These are phyloP conservation scores for Heliocidaris tuberculata DNA, from an alignment of 35 echinoderm and acorn worm genomes.

Conservation along the genomic window DNA sequence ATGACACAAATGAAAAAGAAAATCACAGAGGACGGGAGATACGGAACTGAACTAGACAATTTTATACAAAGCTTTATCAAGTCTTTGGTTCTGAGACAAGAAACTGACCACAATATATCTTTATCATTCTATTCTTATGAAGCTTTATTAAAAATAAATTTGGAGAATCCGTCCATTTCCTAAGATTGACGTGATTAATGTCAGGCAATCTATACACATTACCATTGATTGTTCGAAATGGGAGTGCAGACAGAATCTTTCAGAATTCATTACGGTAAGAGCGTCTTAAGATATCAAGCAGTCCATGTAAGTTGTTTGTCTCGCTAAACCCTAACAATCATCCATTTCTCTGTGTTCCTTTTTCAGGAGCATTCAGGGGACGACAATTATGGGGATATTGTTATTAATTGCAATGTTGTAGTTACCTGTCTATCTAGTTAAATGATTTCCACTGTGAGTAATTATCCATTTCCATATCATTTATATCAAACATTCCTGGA, in stretches of 20 bases:
- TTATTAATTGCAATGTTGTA: not conserved
- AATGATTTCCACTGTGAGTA: not conserved
- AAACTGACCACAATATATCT: not conserved
- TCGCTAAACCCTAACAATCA: not conserved
- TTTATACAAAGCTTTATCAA: too few species aligned
- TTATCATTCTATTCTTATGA: not conserved
- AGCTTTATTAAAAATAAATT: not conserved
- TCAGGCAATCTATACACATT: not conserved
- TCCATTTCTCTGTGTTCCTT: not conserved
- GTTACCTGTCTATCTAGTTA: not conserved
- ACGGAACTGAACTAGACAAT: too few species aligned
- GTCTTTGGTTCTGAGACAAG: too few species aligned
- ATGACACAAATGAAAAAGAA: too few species aligned
- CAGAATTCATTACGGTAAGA: not conserved
- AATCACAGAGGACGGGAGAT: too few species aligned
- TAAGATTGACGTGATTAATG: not conserved
- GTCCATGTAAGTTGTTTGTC: not conserved
- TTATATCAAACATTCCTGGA: not conserved
- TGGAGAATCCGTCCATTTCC: not conserved
- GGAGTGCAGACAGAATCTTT: not conserved
- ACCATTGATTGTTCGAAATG: not conserved
- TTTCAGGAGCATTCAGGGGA: not conserved
- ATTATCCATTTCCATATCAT: not conserved
- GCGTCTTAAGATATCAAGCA: not conserved
- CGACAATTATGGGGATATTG: not conserved